Base-by-base conservation (phyloP, 2,888 invertebrate species). In the Drosophila aldrichi region DNA sequence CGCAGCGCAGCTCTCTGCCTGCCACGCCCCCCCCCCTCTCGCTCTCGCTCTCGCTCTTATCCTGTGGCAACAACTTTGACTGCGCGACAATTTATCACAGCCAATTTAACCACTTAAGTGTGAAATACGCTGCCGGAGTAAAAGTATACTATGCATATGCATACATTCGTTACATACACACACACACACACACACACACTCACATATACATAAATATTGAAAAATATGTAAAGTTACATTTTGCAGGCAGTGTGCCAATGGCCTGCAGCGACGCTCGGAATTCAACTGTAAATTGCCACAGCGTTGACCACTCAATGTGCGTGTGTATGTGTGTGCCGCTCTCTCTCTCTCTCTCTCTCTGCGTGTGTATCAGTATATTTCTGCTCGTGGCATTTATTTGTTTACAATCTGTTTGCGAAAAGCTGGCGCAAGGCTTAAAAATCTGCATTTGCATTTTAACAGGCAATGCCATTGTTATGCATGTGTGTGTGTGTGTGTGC, bases 21-120 rank as follows among this genome's bases (percentile, higher is more conserved):
- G 10, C 2, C n/a, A 7, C 14, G 12, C 12, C 3, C 3, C 5
- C 2, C n/a, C 7, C 14, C 0, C 34, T 14, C 29, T 16, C n/a
- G 2, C 4, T n/a, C 18, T 16, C 4, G 10, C 18, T 16, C 14
- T 38, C 7, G 2, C n/a, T n/a, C 14, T 40, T 8, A 0, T 2
- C 10, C 38, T 38, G 74, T 70, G 79, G 75, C 85, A 85, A 65
- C 76, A 77, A 78, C 87, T 85, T 80, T 82, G 75, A 82, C 81
- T 73, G 79, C 68, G 81, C 84, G 84, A 81, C 89, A 89, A 89
- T 89, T 89, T 88, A 89, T 89, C 89, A 86, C 89, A 86, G 87
- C 86, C 88, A 88, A 89, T 89, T 89, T 89, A 89, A 89, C 87
- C 87, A 86, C 84, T 89, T 89, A 89, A 88, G 85, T 88, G 85